phyloP scores from a whole-genome alignment of 2,113 vertebrate species.

The Scolopax mira region DNA sequence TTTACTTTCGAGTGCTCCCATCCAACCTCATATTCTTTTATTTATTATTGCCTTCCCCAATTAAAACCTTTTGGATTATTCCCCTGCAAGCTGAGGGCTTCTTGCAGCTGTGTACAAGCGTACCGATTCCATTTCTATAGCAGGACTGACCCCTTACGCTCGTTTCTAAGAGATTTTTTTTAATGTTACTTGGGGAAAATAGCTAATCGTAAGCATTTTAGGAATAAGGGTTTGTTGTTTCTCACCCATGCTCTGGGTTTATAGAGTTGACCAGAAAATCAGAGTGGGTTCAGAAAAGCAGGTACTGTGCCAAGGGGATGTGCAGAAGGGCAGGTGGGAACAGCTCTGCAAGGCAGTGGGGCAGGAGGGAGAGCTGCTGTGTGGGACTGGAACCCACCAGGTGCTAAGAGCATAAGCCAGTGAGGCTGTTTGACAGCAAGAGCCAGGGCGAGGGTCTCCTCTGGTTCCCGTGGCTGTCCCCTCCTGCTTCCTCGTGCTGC shows the following conservation, averaged over 20 bases:
- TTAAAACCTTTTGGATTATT: conserved; percentile 34
- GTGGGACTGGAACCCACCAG: not conserved
- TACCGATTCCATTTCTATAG: not conserved
- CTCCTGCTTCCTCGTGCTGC: not conserved
- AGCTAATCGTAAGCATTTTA: not conserved
- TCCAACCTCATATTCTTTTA: not conserved
- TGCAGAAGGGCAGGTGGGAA: not conserved
- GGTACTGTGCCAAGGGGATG: fast-evolving
- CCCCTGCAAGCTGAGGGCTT: not conserved
- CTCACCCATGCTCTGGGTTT: fast-evolving
- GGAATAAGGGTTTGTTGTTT: not conserved
- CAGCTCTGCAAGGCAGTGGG: not conserved
- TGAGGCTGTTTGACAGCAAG: not conserved
- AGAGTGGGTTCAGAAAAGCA: not conserved
- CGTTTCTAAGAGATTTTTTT: not conserved
- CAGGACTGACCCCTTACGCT: not conserved
- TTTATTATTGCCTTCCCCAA: conserved; percentile 15
- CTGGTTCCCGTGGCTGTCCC: not conserved
- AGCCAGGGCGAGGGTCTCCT: not conserved
- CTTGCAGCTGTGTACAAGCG: not conserved
- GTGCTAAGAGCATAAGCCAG: fast-evolving
- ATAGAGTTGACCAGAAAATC: not conserved
- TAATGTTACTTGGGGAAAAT: not conserved
- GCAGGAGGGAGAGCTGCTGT: not conserved
- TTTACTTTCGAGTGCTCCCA: not conserved